These are phyloP conservation scores for Poeciliopsis retropinna DNA, from an alignment of 2,113 vertebrate species.

Conservation along the genomic window DNA sequence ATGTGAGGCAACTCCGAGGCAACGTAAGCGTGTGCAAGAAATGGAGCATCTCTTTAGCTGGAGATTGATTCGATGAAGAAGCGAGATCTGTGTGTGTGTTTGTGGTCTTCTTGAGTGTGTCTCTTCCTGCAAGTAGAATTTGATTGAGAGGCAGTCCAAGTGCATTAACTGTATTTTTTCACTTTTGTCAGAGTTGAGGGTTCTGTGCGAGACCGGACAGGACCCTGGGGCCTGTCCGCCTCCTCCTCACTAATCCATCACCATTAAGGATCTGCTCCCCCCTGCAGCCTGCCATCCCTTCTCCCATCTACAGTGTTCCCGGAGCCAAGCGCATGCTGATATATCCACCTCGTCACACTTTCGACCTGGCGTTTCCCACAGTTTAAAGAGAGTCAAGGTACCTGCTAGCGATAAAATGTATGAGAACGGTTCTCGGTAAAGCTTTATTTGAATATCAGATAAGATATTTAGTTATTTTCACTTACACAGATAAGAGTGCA, in stretches of 20 bases:
- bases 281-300: constrained; percentile 32
- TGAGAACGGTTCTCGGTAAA: neutral
- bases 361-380: constrained; percentile 42
- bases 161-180: constrained; percentile 31
- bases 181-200: constrained; percentile 30
- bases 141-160: constrained; percentile 41
- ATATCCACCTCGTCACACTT: constrained; percentile 4
- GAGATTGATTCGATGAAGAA: constrained; percentile 42
- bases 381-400: constrained; percentile 10
- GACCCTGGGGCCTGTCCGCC: constrained; percentile 39
- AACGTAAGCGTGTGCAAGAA: constrained; percentile 3
- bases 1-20: neutral
- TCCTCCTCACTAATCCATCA: constrained; percentile 63
- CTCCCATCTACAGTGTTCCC: constrained; percentile 38
- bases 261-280: constrained; percentile 41
- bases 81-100: constrained; percentile 8
- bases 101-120: neutral
- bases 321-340: constrained; percentile 29
- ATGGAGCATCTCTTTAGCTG: constrained; percentile 4
- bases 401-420: neutral
- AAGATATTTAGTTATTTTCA: neutral
- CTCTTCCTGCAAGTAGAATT: constrained; percentile 23
- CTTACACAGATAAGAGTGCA: neutral
- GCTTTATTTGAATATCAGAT: neutral
- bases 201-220: constrained; percentile 33